Evolutionary conservation across 2,113 vertebrate genomes (phyloP).

Genomic region (Pungitius pungitius): DNA sequence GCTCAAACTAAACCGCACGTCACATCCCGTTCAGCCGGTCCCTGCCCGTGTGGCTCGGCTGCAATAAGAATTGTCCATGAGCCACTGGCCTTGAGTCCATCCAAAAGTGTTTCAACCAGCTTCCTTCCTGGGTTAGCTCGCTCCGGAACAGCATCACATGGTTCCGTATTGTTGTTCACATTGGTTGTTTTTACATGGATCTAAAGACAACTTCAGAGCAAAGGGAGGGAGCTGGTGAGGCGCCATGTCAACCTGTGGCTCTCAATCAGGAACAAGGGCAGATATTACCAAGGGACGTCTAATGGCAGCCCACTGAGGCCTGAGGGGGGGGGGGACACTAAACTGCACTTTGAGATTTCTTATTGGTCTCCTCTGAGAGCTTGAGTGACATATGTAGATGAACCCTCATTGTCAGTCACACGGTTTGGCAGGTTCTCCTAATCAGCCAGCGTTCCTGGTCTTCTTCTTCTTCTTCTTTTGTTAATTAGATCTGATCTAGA

Average conservation of each 20-base stretch:
- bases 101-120: background rate
- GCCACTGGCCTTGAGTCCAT: background rate
- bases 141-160: background rate
- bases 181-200: background rate
- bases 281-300: conserved; percentile 40
- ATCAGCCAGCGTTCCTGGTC: background rate
- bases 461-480: conserved; percentile 3
- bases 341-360: background rate
- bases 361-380: background rate
- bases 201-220: conserved; percentile 18
- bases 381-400: background rate
- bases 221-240: conserved; percentile 54
- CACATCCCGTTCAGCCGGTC: background rate
- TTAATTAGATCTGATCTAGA: background rate
- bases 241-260: conserved; percentile 62
- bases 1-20: background rate
- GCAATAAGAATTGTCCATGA: background rate
- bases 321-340: background rate
- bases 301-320: conserved; percentile 59
- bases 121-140: background rate
- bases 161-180: too few species aligned
- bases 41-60: background rate
- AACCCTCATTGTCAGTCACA: background rate
- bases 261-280: conserved; percentile 50
- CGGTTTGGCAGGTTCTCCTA: background rate